Evolutionary conservation across 2,888 invertebrate species (phyloP).

Genomic region (Rhingia campestris): DNA sequence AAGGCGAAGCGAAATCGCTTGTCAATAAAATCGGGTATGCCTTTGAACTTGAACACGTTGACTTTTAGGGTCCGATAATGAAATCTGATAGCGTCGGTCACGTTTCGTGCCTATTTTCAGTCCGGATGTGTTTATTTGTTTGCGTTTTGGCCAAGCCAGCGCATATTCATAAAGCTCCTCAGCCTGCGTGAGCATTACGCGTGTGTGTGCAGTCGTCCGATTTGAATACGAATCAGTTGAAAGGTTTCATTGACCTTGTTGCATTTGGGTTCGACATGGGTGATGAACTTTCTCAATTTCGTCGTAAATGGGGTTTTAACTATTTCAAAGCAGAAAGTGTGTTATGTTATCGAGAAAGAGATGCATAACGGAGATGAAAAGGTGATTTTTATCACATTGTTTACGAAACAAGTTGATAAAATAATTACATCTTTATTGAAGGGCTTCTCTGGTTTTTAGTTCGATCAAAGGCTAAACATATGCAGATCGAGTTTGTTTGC

Average conservation of each 20-base stretch:
- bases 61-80: slow-evolving; percentile 38
- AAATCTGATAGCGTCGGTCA: slow-evolving; percentile 39
- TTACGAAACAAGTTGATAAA: not conserved
- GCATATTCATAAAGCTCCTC: not conserved
- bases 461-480: not conserved
- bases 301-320: not conserved
- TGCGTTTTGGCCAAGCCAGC: not conserved
- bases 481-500: no score
- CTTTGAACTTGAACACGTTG: slow-evolving; percentile 54
- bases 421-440: not conserved
- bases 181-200: not conserved
- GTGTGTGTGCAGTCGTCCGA: slow-evolving; percentile 6
- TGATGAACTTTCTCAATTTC: slow-evolving; percentile 1
- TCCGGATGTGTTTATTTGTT: slow-evolving; percentile 39
- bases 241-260: slow-evolving; percentile 47
- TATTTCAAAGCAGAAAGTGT: not conserved
- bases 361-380: no score
- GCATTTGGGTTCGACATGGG: not conserved
- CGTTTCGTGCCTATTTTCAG: slow-evolving; percentile 45
- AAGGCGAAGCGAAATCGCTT: slow-evolving; percentile 1
- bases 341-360: not conserved
- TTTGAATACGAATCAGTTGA: slow-evolving; percentile 24
- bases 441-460: not conserved
- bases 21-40: slow-evolving; percentile 1
- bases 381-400: not conserved